Evolutionary conservation across 2,797 vertebrate genomes (phyloP).

Genomic region (Poecile montanus): DNA sequence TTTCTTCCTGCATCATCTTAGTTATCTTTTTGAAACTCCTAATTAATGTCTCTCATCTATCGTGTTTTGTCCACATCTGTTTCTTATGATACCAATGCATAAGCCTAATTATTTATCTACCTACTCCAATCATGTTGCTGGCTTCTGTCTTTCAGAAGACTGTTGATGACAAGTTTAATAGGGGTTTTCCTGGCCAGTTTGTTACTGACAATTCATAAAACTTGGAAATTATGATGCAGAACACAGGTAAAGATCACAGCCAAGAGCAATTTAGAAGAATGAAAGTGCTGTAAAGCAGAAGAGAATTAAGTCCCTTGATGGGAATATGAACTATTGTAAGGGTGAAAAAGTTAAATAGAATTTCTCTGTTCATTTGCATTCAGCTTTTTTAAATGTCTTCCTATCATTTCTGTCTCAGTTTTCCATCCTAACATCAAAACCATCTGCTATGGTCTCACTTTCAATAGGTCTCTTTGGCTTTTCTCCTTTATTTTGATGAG

Average conservation of each 20-base stretch:
- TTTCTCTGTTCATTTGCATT: background rate
- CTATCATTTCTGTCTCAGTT: background rate
- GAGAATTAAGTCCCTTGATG: background rate
- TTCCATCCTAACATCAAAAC: background rate
- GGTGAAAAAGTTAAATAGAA: constrained; percentile 17
- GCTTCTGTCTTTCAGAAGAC: background rate
- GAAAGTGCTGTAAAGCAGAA: background rate
- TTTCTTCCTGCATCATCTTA: background rate
- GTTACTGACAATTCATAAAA: background rate
- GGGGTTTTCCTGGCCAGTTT: background rate
- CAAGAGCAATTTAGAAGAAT: background rate
- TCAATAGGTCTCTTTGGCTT: background rate
- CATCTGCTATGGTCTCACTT: background rate
- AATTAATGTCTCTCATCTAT: constrained; percentile 33
- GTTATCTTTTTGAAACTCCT: background rate
- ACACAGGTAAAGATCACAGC: background rate
- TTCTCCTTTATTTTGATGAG: constrained; percentile 26
- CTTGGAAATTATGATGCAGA: background rate
- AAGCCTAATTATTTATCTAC: background rate
- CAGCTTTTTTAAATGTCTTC: background rate
- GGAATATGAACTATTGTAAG: background rate
- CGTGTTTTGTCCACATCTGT: background rate
- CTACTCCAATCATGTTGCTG: background rate
- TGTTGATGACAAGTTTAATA: background rate
- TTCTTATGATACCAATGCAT: background rate